These are phyloP conservation scores for Cervus canadensis DNA, from an alignment of 2,113 vertebrate genomes.

Conservation along the genomic window DNA sequence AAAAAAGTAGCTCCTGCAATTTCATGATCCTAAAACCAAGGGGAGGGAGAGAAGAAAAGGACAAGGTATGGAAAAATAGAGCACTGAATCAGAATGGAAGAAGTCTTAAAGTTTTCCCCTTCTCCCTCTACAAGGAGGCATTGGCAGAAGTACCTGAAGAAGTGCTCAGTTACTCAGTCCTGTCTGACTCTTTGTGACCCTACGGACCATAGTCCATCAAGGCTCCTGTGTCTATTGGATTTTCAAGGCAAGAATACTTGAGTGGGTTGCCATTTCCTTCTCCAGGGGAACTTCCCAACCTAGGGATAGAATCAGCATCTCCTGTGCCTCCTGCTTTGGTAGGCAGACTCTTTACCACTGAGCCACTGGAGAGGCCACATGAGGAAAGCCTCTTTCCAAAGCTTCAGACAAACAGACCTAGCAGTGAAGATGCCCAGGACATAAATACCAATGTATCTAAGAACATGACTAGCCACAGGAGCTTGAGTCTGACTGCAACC, in stretches of 20 bases:
- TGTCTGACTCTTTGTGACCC: background rate
- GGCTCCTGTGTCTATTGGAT: background rate
- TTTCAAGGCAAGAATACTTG: background rate
- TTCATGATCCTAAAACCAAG: background rate
- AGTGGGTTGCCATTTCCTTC: background rate
- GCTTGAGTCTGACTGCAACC: background rate
- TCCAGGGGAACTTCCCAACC: background rate
- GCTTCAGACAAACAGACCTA: background rate
- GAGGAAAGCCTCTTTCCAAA: background rate
- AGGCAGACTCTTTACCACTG: background rate
- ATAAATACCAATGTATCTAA: background rate
- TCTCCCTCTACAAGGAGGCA: background rate
- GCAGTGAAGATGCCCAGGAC: background rate
- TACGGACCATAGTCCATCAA: background rate
- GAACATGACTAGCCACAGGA: background rate
- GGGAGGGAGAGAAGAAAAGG: background rate
- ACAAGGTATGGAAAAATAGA: no score
- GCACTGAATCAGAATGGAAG: background rate
- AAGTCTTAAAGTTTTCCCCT: background rate
- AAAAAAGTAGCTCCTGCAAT: background rate
- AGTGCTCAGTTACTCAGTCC: rapidly evolving
- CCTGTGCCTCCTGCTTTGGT: background rate
- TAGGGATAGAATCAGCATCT: background rate
- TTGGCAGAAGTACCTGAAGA: background rate
- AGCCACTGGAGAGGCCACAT: background rate